Conservation (phyloP, 2,113 vertebrate species). For the Macrotis lagotis region DNA sequence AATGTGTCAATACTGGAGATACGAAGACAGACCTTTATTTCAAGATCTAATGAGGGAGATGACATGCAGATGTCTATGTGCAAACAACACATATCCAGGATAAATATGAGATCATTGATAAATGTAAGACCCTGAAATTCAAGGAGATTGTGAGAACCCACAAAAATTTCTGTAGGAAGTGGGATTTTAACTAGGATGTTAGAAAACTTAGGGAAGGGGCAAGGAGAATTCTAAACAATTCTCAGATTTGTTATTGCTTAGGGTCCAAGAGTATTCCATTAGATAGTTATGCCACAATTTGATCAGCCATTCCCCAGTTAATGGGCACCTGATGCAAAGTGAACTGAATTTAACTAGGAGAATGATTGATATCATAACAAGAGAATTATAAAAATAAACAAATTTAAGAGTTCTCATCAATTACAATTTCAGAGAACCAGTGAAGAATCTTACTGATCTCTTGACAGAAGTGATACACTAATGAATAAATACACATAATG, state of each 20-base stretch:
- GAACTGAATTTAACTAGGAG: background rate
- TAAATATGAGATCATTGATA: background rate
- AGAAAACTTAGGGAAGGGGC: no score
- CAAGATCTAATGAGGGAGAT: background rate
- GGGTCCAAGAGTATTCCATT: background rate
- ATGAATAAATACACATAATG: background rate
- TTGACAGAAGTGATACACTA: background rate
- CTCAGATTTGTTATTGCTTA: background rate
- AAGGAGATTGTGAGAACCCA: background rate
- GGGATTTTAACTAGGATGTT: background rate
- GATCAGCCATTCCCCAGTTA: background rate
- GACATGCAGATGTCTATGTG: background rate
- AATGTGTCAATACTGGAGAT: background rate
- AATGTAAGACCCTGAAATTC: background rate
- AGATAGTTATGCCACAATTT: background rate
- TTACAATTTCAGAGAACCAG: background rate
- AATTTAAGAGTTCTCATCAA: background rate
- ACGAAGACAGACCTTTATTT: background rate
- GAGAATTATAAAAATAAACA: background rate
- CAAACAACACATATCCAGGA: background rate
- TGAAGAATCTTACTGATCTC: background rate
- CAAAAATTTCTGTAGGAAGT: background rate
- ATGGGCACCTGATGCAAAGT: background rate
- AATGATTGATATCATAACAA: background rate
- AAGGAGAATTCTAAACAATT: background rate